Evolutionary conservation across 2,888 invertebrate species (phyloP).

Genomic region (Frankliniella fusca): DNA sequence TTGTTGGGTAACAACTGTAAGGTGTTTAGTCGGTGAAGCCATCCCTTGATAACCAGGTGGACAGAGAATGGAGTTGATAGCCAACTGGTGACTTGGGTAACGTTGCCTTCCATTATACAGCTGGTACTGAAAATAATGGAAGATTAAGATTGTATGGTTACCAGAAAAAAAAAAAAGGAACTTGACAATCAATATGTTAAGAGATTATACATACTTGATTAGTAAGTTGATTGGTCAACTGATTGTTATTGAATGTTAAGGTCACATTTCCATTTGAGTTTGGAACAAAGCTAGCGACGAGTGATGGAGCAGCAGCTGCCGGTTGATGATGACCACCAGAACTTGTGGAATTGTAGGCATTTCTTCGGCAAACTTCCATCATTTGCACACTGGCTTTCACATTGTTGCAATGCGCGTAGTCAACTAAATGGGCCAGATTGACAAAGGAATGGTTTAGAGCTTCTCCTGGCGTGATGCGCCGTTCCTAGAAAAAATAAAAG

Average conservation of each 20-base stretch:
- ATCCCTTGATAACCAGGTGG: constrained; percentile 81
- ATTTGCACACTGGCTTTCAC: constrained; percentile 96
- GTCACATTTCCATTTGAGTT: constrained; percentile 80
- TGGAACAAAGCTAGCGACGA: constrained; percentile 71
- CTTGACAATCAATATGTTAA: not conserved
- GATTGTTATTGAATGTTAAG: constrained; percentile 80
- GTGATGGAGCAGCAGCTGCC: constrained; percentile 46
- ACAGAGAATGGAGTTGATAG: constrained; percentile 68
- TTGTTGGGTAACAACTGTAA: constrained; percentile 60
- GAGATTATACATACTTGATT: constrained; percentile 55
- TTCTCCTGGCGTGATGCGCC: constrained; percentile 92
- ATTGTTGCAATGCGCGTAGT: constrained; percentile 95
- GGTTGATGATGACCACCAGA: constrained; percentile 51
- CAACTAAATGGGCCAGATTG: constrained; percentile 85
- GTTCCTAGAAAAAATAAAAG: constrained; percentile 58
- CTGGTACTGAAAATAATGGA: constrained; percentile 61
- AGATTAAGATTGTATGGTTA: not conserved
- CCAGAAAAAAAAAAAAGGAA: constrained; percentile 17
- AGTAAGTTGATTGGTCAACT: constrained; percentile 55
- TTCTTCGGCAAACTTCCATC: constrained; percentile 79
- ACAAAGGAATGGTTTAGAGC: constrained; percentile 94
- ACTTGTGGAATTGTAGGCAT: constrained; percentile 48
- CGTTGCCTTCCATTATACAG: constrained; percentile 73
- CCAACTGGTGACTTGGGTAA: constrained; percentile 36
- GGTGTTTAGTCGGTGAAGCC: constrained; percentile 66